A percentile compares a stretch with the other conserved stretches of the same genome.
phyloP scores from a whole-genome alignment of 2,113 vertebrate genomes.

The Empidonax alnorum region DNA sequence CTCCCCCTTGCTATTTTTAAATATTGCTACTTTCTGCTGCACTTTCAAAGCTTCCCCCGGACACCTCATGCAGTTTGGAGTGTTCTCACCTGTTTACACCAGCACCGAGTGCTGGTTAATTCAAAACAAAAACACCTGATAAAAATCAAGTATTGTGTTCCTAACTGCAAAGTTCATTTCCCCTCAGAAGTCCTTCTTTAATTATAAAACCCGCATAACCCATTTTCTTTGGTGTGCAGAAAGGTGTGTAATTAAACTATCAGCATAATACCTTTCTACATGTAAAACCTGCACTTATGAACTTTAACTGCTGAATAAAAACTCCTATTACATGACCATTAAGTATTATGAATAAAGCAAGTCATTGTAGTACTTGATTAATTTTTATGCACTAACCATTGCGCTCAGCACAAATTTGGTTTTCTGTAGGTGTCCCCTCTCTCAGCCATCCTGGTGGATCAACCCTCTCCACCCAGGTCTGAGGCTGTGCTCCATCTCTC shows the following conservation, averaged over 20 bases:
- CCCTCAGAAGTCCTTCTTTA: slow-evolving; percentile 76
- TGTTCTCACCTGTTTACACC: slow-evolving; percentile 47
- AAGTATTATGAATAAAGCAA: slow-evolving; percentile 86
- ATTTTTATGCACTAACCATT: slow-evolving; percentile 83
- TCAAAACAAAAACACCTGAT: slow-evolving; percentile 75
- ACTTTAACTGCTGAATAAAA: slow-evolving; percentile 89
- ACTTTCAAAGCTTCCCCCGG: not conserved
- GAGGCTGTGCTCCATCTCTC: not conserved
- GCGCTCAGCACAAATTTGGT: slow-evolving; percentile 70
- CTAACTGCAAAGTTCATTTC: slow-evolving; percentile 74
- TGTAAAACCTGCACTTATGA: slow-evolving; percentile 84
- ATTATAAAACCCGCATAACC: slow-evolving; percentile 79
- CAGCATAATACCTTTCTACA: slow-evolving; percentile 82
- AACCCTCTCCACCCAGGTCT: not conserved
- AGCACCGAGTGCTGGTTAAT: not conserved
- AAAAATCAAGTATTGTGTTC: slow-evolving; percentile 61
- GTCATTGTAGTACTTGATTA: slow-evolving; percentile 84
- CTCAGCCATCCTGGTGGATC: not conserved
- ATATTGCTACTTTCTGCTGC: not conserved
- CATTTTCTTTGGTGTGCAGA: slow-evolving; percentile 86
- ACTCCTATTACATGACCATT: slow-evolving; percentile 89
- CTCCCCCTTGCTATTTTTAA: slow-evolving; percentile 23
- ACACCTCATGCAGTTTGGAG: not conserved
- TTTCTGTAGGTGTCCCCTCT: slow-evolving; percentile 6
- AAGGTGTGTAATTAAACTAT: slow-evolving; percentile 88